Evolutionary conservation across 2,797 vertebrate genomes (phyloP).

Genomic region (Hippopotamyrus pictus): DNA sequence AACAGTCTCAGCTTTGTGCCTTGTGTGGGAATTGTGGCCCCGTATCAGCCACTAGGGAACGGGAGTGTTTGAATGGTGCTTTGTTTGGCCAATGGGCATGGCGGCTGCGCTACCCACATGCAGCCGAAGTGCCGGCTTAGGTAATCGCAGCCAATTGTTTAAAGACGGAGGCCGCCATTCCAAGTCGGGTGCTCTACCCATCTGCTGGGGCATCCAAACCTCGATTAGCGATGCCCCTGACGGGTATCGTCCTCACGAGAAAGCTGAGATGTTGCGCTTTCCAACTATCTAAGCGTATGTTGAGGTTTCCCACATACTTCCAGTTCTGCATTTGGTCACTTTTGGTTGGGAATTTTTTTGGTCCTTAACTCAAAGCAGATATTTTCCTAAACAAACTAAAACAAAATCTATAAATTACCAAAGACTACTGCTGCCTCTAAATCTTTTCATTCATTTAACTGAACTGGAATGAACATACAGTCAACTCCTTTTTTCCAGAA

Average conservation of each 20-base stretch:
- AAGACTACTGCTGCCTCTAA: background rate
- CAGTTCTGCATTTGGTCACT: background rate
- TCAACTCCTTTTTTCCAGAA: background rate
- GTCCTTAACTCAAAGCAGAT: background rate
- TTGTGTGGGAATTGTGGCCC: background rate
- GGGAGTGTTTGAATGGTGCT: conserved; percentile 13
- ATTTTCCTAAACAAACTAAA: background rate
- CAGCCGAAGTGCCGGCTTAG: background rate
- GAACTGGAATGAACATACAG: background rate
- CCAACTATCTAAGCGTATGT: background rate
- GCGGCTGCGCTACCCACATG: background rate
- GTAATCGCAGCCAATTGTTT: conserved; percentile 16
- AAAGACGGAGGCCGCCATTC: background rate
- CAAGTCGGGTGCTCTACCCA: background rate
- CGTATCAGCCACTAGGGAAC: background rate
- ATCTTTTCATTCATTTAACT: background rate
- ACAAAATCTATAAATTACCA: background rate
- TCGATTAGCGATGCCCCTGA: background rate
- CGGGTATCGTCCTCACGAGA: background rate
- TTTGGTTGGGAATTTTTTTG: background rate
- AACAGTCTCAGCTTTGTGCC: conserved; percentile 2
- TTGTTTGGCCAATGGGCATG: conserved; percentile 1
- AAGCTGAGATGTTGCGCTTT: background rate
- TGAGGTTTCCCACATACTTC: background rate
- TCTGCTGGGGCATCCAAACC: background rate